A percentile compares a stretch with the other conserved stretches of the same genome.
phyloP scores from a whole-genome alignment of 37 sponge, comb jelly and placozoan genomes.

The Theonella swinhoei region DNA sequence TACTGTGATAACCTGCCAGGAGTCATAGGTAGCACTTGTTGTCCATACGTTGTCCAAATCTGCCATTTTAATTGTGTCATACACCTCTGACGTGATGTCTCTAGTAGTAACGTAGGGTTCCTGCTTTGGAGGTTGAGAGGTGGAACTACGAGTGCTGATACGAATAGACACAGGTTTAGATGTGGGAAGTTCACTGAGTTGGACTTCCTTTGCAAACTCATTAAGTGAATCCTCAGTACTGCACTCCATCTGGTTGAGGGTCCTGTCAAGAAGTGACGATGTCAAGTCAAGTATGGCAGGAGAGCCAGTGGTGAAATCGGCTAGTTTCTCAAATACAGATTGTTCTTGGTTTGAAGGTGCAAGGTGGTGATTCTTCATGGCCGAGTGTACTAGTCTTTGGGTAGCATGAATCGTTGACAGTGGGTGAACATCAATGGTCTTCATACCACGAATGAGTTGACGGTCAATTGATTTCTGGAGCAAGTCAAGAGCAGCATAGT shows the following conservation, averaged over 20 bases:
- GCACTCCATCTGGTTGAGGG: neutral
- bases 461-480: slow-evolving; percentile 8
- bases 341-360: slow-evolving; percentile 19
- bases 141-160: neutral
- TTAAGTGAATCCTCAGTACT: neutral
- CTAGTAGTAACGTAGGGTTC: neutral
- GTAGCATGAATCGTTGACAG: slow-evolving; percentile 17
- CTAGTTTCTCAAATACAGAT: slow-evolving; percentile 22
- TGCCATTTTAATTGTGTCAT: neutral
- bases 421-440: slow-evolving; percentile 4
- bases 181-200: neutral
- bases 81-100: neutral
- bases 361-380: slow-evolving; percentile 7
- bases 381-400: slow-evolving; percentile 21
- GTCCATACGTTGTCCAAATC: neutral
- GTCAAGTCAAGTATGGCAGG: slow-evolving; percentile 33
- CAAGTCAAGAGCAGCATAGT: neutral
- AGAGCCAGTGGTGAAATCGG: slow-evolving; percentile 41
- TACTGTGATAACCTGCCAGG: slow-evolving; percentile 25
- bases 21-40: slow-evolving; percentile 31
- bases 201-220: neutral
- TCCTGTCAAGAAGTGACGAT: neutral
- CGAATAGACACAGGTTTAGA: neutral
- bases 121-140: neutral
- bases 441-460: slow-evolving; percentile 20